Evolutionary conservation across 1,140 invertebrate genomes (phyloP).

Genomic region (Alviniconcha marisindica): DNA sequence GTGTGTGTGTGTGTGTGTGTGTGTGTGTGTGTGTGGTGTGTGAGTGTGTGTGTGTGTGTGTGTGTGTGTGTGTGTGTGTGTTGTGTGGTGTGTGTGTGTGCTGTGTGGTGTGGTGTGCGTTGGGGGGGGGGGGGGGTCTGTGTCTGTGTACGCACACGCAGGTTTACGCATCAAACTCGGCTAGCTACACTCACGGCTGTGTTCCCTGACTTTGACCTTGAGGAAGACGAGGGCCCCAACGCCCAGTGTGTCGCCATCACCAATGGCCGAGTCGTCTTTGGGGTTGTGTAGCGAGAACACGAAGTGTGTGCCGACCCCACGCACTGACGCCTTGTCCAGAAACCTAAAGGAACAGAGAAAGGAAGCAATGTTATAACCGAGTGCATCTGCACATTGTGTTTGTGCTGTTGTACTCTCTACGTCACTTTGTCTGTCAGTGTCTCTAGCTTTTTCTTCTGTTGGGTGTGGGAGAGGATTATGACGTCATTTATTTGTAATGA

Average conservation of each 20-base stretch:
- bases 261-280: conserved; percentile 13
- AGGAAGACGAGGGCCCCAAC: conserved; percentile 35
- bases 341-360: conserved; percentile 16
- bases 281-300: conserved; percentile 38
- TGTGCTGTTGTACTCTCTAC: too few relatives aligned
- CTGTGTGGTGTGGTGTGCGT: too few relatives aligned
- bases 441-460: too few relatives aligned
- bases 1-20: background rate
- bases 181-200: conserved; percentile 38
- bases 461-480: too few relatives aligned
- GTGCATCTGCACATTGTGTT: too few relatives aligned
- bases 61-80: background rate
- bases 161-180: too few relatives aligned
- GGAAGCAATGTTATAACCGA: too few relatives aligned
- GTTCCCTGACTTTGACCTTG: conserved; percentile 36
- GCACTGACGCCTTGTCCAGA: conserved; percentile 27
- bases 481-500: too few relatives aligned
- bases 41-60: background rate
- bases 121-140: too few relatives aligned
- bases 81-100: conserved; percentile 24
- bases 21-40: too few relatives aligned
- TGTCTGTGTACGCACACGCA: too few relatives aligned
- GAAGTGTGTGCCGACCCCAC: conserved; percentile 33
- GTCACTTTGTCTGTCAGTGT: too few relatives aligned
- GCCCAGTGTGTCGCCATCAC: conserved; percentile 32